A percentile compares a stretch with the other conserved stretches of the same genome.
Evolutionary conservation across 2,113 vertebrate genomes (phyloP).

Genomic region (Scopus umbretta): DNA sequence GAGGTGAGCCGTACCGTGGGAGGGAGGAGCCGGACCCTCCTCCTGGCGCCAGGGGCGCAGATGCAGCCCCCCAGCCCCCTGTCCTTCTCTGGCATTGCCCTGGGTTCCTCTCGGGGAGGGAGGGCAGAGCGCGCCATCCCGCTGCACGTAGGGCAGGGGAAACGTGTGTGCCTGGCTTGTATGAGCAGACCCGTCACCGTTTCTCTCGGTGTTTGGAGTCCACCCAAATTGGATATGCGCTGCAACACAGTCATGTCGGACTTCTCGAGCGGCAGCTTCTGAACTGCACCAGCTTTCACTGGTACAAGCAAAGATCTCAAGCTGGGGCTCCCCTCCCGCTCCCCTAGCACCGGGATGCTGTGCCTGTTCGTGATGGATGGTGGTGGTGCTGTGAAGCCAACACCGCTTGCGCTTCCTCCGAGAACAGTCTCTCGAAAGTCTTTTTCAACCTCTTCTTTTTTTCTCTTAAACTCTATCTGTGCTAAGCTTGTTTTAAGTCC

Average conservation of each 20-base stretch:
- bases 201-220: background rate
- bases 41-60: background rate
- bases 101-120: no score
- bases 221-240: fast-evolving
- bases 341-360: background rate
- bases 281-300: background rate
- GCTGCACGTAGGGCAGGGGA: no score
- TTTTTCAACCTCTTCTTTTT: background rate
- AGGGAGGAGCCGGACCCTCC: background rate
- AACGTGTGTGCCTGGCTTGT: fast-evolving
- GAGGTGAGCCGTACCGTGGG: constrained; percentile 59
- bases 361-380: fast-evolving
- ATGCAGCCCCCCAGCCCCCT: fast-evolving
- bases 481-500: background rate
- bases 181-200: no score
- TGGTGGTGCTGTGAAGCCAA: background rate
- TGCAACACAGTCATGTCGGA: fast-evolving
- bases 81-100: background rate
- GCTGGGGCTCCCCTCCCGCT: background rate
- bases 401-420: background rate
- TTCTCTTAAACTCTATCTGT: background rate
- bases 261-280: background rate
- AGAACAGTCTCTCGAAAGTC: background rate
- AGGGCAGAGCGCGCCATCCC: background rate
- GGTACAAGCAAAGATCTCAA: background rate